Percentiles rank a stretch among this genome's conserved stretches.
These are phyloP conservation scores for Melipona bicolor DNA, from an alignment of 2,888 invertebrate species.

Conservation along the genomic window DNA sequence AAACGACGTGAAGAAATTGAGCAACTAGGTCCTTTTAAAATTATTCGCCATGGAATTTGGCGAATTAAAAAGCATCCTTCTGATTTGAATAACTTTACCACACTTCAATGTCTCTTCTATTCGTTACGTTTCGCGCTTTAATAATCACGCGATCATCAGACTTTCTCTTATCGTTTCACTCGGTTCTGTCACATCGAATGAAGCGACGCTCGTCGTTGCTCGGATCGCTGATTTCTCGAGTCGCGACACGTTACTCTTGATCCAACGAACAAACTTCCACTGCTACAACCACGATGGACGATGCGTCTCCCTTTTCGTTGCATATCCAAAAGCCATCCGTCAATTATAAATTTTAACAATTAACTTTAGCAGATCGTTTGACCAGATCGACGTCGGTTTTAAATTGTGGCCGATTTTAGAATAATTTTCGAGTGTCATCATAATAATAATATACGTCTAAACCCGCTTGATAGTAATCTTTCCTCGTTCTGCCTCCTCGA, in stretches of 20 bases:
- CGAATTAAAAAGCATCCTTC: not conserved
- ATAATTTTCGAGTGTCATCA: slow-evolving; percentile 11
- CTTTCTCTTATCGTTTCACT: slow-evolving; percentile 29
- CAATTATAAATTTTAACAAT: slow-evolving; percentile 12
- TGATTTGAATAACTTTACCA: not conserved
- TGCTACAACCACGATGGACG: not conserved
- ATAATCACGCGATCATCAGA: slow-evolving; percentile 2
- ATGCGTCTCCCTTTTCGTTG: not conserved
- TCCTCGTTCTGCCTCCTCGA: not conserved
- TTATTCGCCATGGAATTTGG: not conserved
- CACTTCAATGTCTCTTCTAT: not conserved
- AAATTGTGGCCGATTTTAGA: slow-evolving; percentile 13
- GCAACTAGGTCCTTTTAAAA: not conserved
- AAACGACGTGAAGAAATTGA: no score
- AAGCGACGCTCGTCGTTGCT: not conserved
- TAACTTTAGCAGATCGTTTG: not conserved
- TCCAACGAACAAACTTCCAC: not conserved
- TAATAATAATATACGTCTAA: not conserved
- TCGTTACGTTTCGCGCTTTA: slow-evolving; percentile 3
- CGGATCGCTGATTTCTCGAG: not conserved
- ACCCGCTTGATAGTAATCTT: not conserved
- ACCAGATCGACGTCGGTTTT: not conserved
- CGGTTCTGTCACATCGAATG: not conserved
- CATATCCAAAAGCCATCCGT: no score
- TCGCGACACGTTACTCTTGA: not conserved